Evolutionary conservation across 2,888 invertebrate genomes (phyloP), one percentile per base, ranked within the genome.

Genomic region (Lamproptera curius): DNA sequence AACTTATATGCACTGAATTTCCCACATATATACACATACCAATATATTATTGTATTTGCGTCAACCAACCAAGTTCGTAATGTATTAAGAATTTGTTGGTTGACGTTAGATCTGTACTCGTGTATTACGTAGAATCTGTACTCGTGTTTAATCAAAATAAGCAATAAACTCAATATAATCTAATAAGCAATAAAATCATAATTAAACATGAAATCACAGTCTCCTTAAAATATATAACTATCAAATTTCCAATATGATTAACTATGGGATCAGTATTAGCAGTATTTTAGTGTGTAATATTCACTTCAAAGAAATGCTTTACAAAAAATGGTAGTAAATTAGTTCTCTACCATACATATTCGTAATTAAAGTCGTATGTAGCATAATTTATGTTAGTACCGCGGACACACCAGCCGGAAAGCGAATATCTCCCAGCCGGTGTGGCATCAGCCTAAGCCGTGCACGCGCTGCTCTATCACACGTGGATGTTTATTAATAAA

Each of bases 401-500:
- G n/a, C n/a, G n/a, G n/a, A n/a, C n/a, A n/a, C n/a, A n/a, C n/a
- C n/a, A n/a, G n/a, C n/a, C n/a, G 23, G 23, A 6, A 23, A 23
- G 23, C 23, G 23, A 23, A 6, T 8, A 23, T 8, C 23, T 6
- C 8, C 17, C 34, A 11, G 10, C 16, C 23, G 42, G n/a, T 33
- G 15, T 52, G 48, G 8, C n/a, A 58, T 23, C 56, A 52, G 48
- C 55, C 43, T 55, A 56, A 57, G 53, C 53, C 65, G 61, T 62
- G 64, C 70, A 64, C 64, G 62, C 63, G 63, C 65, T 62, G 57
- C 59, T 61, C 70, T 66, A 70, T 64, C 67, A 65, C 70, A 74
- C 84, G 84, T 83, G 84, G 73, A 63, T 61, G 76, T 73, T 73
- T 84, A 85, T 80, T 79, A 78, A 81, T 83, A 84, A 69, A 65